Conservation (phyloP, 1,140 invertebrate genomes). For the Telenomus remus region DNA sequence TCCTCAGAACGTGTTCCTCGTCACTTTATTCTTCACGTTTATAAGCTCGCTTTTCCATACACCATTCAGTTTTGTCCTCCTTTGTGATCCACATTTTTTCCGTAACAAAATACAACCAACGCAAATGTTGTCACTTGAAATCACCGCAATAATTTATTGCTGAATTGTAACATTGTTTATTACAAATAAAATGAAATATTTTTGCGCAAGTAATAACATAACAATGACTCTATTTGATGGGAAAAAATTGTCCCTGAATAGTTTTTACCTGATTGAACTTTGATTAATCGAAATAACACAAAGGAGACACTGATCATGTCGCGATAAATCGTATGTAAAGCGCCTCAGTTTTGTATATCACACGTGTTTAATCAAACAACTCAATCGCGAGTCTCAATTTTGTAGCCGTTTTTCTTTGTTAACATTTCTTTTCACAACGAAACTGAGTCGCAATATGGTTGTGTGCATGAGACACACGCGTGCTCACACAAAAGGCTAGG, state of each 20-base stretch:
- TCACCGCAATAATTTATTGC: no score
- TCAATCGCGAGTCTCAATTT: slow-evolving; percentile 9
- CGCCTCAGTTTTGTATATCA: slow-evolving; percentile 7
- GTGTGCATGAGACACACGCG: neutral
- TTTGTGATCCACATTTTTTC: neutral
- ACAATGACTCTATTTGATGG: no score
- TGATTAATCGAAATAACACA: slow-evolving; percentile 27
- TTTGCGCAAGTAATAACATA: no score
- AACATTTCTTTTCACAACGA: no score
- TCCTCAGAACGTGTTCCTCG: slow-evolving; percentile 32
- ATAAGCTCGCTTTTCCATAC: slow-evolving; percentile 5
- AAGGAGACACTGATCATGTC: slow-evolving; percentile 15
- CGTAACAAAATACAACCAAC: neutral
- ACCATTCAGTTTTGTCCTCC: slow-evolving; percentile 13
- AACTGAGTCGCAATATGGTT: neutral
- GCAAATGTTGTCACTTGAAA: no score
- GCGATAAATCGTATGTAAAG: slow-evolving; percentile 18
- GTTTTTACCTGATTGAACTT: no score
- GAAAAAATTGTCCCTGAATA: no score
- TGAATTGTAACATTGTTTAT: slow-evolving; percentile 12
- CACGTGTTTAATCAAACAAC: slow-evolving; percentile 15
- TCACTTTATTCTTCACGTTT: slow-evolving; percentile 36
- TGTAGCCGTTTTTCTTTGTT: neutral
- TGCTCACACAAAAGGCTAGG: slow-evolving; percentile 31
- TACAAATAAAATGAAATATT: no score